Percentiles rank a stretch among this genome's conserved stretches.
Conservation (phyloP, 2,113 vertebrate genomes). For the Brevimyrus niger region DNA sequence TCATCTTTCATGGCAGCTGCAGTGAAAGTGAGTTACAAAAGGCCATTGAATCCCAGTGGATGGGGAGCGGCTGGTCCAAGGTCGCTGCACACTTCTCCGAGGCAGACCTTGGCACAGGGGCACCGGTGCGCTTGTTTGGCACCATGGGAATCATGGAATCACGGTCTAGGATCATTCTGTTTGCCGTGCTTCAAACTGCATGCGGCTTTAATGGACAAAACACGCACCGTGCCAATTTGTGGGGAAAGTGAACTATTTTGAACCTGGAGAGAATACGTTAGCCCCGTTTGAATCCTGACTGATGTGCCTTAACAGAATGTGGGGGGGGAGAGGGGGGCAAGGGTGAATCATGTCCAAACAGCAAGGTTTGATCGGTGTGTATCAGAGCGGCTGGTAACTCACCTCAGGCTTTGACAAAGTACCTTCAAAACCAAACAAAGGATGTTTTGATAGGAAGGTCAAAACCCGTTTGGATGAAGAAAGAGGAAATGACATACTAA, state of each 20-base stretch:
- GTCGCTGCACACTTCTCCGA: constrained; percentile 71
- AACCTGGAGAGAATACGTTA: neutral
- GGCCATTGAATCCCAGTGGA: constrained; percentile 79
- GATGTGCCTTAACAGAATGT: neutral
- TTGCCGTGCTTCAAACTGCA: constrained; percentile 78
- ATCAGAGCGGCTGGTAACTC: constrained; percentile 59
- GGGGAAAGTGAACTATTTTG: constrained; percentile 54
- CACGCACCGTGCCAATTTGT: constrained; percentile 63
- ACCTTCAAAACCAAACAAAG: constrained; percentile 74
- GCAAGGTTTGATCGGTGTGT: constrained; percentile 47
- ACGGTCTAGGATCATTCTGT: constrained; percentile 70
- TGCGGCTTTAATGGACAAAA: constrained; percentile 70
- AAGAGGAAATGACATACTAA: constrained; percentile 78
- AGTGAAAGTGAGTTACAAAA: constrained; percentile 82
- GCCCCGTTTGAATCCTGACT: neutral
- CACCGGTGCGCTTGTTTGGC: constrained; percentile 65
- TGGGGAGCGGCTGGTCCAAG: constrained; percentile 76
- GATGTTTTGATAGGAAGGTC: constrained; percentile 82
- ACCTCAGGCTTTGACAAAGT: constrained; percentile 52
- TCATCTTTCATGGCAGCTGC: constrained; percentile 70
- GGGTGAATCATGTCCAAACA: constrained; percentile 49
- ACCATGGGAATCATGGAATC: constrained; percentile 66
- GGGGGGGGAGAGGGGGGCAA: neutral
- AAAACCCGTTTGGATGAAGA: constrained; percentile 73
- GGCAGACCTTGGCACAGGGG: constrained; percentile 71